phyloP scores from a whole-genome alignment of 2,888 invertebrate species.

The Diplolepis rosae region DNA sequence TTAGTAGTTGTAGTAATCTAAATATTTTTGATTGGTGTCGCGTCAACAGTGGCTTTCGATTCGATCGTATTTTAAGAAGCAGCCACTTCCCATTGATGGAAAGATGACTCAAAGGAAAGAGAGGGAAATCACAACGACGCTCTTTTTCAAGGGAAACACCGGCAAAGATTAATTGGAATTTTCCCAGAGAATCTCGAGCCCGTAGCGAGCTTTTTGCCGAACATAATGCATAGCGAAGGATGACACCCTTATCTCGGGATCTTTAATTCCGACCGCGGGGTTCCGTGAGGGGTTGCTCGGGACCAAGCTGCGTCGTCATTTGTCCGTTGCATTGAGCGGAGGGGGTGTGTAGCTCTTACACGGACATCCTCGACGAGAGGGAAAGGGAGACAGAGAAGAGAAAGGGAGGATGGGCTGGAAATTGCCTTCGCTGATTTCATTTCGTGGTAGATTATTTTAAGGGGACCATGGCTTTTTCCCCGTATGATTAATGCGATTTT shows the following conservation, averaged over 20 bases:
- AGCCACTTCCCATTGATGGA: neutral
- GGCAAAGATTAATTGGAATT: constrained; percentile 64
- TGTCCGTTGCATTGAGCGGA: constrained; percentile 66
- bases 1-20: too few relatives aligned
- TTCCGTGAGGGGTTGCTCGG: constrained; percentile 53
- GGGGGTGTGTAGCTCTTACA: constrained; percentile 44
- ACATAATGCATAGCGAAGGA: constrained; percentile 68
- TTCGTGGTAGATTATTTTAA: constrained; percentile 73
- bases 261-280: constrained; percentile 69
- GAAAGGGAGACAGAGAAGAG: constrained; percentile 19
- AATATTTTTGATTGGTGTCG: neutral
- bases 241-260: constrained; percentile 71
- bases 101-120: neutral
- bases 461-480: constrained; percentile 57
- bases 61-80: neutral
- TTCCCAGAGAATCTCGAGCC: constrained; percentile 52
- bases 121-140: neutral
- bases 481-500: constrained; percentile 72
- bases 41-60: neutral
- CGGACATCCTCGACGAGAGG: constrained; percentile 18
- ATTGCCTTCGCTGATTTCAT: constrained; percentile 73
- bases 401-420: constrained; percentile 63
- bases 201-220: constrained; percentile 64
- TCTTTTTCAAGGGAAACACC: constrained; percentile 45
- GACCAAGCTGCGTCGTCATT: constrained; percentile 69